Base-by-base conservation (phyloP, 2,888 invertebrate species). In the Acanthosepion pharaonis region DNA sequence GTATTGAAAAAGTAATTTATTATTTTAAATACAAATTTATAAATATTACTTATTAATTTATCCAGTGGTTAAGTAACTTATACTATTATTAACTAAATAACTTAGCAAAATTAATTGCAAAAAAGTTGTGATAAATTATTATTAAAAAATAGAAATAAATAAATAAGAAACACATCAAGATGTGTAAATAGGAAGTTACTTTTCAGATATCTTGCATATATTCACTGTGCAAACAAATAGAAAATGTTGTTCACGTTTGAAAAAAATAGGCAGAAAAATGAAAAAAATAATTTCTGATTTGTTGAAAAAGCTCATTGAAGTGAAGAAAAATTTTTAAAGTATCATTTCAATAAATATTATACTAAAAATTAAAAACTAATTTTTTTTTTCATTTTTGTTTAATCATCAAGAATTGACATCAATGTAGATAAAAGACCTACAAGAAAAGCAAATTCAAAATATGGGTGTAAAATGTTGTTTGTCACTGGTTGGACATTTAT, bases 381-480 rank as follows among this genome's bases (percentile, higher is more conserved):
- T 78, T 78, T 78, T 11, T 78, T n/a, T n/a, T 2, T 78, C 25
- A 25, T 25, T 78, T 28, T n/a, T 78, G 18, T n/a, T n/a, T 78
- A 78, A 78, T 78, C 78, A 78, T 8, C n/a, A n/a, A 78, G 9
- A 78, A 78, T 78, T n/a, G n/a, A 78, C n/a, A 78, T 78, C 28
- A 55, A 78, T n/a, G 78, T 28, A 55, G 55, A 55, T 55, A 55
- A 55, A 55, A 55, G 55, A 55, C 55, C 55, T 28, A 78, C n/a
- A 78, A 78, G n/a, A n/a, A 78, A 78, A 78, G 78, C n/a, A n/a
- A n/a, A 78, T 78, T 78, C n/a, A n/a, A 78, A 78, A 78, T 78
- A 8, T n/a, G n/a, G 78, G n/a, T 78, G n/a, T n/a, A n/a, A 78
- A 78, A n/a, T 78, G 78, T 25, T 64, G 64, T 64, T 64, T 64